Base-by-base conservation (phyloP, 2,113 vertebrate genomes). In the Lamprotornis superbus region DNA sequence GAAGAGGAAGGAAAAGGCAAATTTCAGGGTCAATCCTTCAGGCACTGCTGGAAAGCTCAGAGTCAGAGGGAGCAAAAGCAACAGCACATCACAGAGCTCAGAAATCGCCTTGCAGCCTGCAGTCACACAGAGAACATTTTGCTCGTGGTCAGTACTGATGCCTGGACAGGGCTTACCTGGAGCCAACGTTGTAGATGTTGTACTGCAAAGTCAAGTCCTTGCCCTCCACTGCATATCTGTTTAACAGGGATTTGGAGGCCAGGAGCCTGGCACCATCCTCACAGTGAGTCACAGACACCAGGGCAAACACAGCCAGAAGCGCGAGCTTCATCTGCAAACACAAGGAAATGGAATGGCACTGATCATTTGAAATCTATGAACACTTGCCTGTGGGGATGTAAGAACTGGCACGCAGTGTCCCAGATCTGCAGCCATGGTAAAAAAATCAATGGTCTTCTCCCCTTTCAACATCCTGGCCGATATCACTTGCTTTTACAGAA, bases 141-240 rank as follows among this genome's bases (percentile, higher is more conserved):
- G 60, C 15, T 37, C 2, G 2, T 15, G 33, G 33, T 39, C 39
- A 27, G 11, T 15, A 3, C 1, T 7, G 61, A 5, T 79, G 47
- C n/a, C 33, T 16, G 30, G 55, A 3, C 15, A 5, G 6, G 8
- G 17, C 56, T 93, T 65, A 99, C 99, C 99, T 99, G 95, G 99
- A 99, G 80, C 99, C 99, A 2, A 99, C 99, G 0, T 99, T 99
- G 98, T 99, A 99, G 97, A 99, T 98, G 97, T 98, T 99, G 98
- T 99, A 99, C 95, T 99, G 99, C 90, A 99, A 92, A 2, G 99
- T 99, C 35, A 99, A 97, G 91, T 99, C 99, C 25, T 98, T 98
- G 37, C 99, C 99, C 94, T 99, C 99, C 92, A 99, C 99, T 0
- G 99, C 99, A 0, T 99, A 99, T 77, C 99, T 98, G 97, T 99